Percentiles rank a stretch among this genome's conserved stretches.
Evolutionary conservation across 2,113 vertebrate genomes (phyloP).

Genomic region (Megaptera novaeangliae): DNA sequence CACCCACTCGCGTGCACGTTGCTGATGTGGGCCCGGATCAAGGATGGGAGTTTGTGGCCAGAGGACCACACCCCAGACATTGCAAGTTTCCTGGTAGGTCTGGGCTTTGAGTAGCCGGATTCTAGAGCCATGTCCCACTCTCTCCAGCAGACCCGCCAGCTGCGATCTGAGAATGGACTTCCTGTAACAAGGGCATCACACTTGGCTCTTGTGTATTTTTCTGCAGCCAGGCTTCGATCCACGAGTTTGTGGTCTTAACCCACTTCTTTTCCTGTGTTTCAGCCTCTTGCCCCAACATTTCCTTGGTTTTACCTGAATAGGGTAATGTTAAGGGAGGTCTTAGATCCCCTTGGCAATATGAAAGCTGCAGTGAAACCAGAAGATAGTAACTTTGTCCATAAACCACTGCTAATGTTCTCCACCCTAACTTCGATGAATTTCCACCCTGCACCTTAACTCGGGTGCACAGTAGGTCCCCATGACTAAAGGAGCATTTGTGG

Average conservation of each 20-base stretch:
- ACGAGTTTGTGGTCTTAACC: not conserved
- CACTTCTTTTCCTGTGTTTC: not conserved
- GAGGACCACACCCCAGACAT: rapidly evolving
- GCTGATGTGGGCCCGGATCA: rapidly evolving
- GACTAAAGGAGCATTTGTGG: not conserved
- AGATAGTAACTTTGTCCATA: not conserved
- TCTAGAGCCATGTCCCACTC: not conserved
- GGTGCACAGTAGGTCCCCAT: not conserved
- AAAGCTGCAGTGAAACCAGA: not conserved
- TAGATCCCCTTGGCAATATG: not conserved
- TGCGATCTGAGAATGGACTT: not conserved
- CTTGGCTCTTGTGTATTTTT: not conserved
- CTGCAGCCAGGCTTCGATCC: not conserved
- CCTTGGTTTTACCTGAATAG: not conserved
- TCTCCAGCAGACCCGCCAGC: not conserved
- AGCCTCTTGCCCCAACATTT: not conserved
- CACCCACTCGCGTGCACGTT: rapidly evolving
- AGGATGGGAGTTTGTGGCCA: not conserved
- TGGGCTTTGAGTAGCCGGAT: not conserved
- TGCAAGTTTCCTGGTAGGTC: not conserved
- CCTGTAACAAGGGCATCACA: not conserved
- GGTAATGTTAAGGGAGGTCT: not conserved
- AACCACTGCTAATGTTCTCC: not conserved
- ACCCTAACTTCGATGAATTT: not conserved
- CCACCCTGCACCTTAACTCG: not conserved